These are phyloP conservation scores for Tiliacea aurago DNA, from an alignment of 2,888 invertebrate species.

Conservation along the genomic window DNA sequence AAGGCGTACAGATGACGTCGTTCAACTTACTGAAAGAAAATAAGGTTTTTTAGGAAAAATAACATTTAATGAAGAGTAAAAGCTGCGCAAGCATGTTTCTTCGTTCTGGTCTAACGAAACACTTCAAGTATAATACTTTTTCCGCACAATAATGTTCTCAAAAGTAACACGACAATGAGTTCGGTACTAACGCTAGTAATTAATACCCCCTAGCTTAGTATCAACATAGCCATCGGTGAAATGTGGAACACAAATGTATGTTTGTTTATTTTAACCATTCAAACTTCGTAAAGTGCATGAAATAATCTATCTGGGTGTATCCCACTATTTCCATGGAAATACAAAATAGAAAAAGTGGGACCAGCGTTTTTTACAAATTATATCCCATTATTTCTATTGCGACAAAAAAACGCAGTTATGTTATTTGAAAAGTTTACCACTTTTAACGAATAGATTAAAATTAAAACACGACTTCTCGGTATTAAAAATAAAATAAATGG, in stretches of 20 bases:
- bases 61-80: neutral
- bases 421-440: no score
- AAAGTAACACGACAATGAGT: neutral
- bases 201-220: no score
- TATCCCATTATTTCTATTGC: no score
- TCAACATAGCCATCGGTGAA: no score
- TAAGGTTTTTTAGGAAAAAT: neutral
- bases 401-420: no score
- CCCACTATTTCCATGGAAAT: no score
- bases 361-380: no score
- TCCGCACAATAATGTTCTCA: neutral
- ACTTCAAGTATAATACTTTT: neutral
- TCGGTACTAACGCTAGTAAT: neutral
- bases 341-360: no score
- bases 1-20: neutral
- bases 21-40: slow-evolving; percentile 1
- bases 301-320: neutral
- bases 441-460: no score
- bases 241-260: no score
- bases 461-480: no score
- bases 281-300: neutral
- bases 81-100: neutral
- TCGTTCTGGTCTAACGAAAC: neutral
- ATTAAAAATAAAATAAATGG: no score
- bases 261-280: neutral